Evolutionary conservation across 2,113 vertebrate genomes (phyloP).

Genomic region (Thymallus thymallus): DNA sequence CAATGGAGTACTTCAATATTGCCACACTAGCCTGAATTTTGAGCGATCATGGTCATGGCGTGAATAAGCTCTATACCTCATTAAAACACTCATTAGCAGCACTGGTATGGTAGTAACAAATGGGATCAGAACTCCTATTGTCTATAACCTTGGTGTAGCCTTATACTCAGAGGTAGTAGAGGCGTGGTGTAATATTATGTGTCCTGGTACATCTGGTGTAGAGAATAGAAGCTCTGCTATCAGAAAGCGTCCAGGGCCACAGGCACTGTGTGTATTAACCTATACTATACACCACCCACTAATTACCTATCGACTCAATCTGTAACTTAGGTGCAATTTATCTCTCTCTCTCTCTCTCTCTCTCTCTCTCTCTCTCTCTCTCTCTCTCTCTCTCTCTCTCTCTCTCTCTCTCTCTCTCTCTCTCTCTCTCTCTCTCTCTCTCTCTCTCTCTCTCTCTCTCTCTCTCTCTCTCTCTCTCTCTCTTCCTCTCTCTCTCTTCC

Average conservation of each 20-base stretch:
- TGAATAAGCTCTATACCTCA: too few species aligned
- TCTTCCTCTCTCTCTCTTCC: neutral
- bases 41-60: too few species aligned
- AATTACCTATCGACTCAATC: slow-evolving; percentile 71
- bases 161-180: too few species aligned
- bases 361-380: neutral
- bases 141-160: neutral
- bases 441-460: neutral
- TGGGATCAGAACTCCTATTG: neutral
- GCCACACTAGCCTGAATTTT: neutral
- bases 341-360: slow-evolving; percentile 4
- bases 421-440: neutral
- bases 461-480: neutral
- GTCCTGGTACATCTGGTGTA: neutral
- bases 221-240: neutral
- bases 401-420: neutral
- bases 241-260: slow-evolving; percentile 17
- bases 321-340: slow-evolving; percentile 56
- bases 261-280: slow-evolving; percentile 5
- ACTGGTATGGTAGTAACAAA: neutral
- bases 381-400: neutral
- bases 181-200: neutral
- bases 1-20: neutral
- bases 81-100: neutral
- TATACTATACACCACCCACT: slow-evolving; percentile 51